These are phyloP conservation scores for Caenorhabditis tropicalis DNA, from an alignment of 1,140 invertebrate species.

Conservation along the genomic window DNA sequence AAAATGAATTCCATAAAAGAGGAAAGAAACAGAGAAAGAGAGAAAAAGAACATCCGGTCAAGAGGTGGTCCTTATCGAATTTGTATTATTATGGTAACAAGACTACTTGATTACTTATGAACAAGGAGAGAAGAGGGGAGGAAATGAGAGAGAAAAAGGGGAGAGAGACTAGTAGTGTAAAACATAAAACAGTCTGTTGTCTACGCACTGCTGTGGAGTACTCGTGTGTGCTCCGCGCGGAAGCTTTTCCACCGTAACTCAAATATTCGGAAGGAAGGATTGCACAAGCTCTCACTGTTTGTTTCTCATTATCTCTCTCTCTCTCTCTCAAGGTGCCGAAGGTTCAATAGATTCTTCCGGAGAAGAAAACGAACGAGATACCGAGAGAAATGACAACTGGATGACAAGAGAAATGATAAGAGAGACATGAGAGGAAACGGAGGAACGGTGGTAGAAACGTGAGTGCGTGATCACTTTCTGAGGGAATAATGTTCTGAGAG, in stretches of 20 bases:
- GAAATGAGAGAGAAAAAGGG: too few relatives aligned
- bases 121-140: not conserved
- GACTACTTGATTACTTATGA: constrained; percentile 35
- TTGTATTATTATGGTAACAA: not conserved
- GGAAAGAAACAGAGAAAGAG: not conserved
- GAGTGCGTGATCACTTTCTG: not conserved
- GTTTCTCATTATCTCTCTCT: not conserved
- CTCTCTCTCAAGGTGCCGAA: too few relatives aligned
- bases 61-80: constrained; percentile 29
- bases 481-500: not conserved
- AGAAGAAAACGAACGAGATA: not conserved
- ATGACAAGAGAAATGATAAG: constrained; percentile 42
- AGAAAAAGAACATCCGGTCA: constrained; percentile 12
- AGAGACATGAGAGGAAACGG: not conserved
- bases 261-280: constrained; percentile 29
- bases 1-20: not conserved
- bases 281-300: constrained; percentile 21
- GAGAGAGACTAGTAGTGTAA: constrained; percentile 22
- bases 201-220: constrained; percentile 10
- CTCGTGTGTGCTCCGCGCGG: constrained; percentile 15
- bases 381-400: constrained; percentile 20
- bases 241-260: constrained; percentile 21
- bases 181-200: constrained; percentile 42
- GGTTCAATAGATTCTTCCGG: constrained; percentile 8
- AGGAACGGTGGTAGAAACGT: not conserved